Conservation (phyloP, 2,113 vertebrate genomes). For the Cettia cetti region DNA sequence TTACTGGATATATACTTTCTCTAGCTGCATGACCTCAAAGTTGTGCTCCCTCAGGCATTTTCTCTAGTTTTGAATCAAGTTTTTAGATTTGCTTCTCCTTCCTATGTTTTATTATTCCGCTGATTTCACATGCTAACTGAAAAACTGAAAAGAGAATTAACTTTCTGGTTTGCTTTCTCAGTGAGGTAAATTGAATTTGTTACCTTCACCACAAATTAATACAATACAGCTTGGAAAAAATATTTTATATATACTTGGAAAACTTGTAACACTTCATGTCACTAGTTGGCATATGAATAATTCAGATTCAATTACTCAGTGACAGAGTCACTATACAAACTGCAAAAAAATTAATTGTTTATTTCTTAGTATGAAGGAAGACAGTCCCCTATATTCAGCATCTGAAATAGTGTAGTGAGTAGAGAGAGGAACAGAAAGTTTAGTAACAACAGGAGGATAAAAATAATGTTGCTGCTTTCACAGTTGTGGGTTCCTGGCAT, state of each 20-base stretch:
- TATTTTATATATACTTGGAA: not conserved
- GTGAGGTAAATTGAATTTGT: constrained; percentile 18
- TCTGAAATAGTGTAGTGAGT: not conserved
- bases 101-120: not conserved
- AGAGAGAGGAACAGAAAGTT: not conserved
- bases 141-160: constrained; percentile 15
- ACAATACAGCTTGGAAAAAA: not conserved
- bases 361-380: not conserved
- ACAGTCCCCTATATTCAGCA: not conserved
- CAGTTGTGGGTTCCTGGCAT: not conserved
- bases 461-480: not conserved
- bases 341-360: not conserved
- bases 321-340: not conserved
- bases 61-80: not conserved
- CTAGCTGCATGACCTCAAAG: accelerated
- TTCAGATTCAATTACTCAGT: constrained; percentile 23
- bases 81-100: not conserved
- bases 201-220: constrained; percentile 20
- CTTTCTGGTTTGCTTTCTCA: constrained; percentile 14
- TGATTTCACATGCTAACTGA: not conserved
- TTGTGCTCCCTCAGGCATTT: not conserved
- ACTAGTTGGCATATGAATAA: not conserved
- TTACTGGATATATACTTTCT: not conserved
- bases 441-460: not conserved
- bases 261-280: not conserved